phyloP scores from a whole-genome alignment of 1,140 invertebrate species.

The Muscidifurax raptorellus region DNA sequence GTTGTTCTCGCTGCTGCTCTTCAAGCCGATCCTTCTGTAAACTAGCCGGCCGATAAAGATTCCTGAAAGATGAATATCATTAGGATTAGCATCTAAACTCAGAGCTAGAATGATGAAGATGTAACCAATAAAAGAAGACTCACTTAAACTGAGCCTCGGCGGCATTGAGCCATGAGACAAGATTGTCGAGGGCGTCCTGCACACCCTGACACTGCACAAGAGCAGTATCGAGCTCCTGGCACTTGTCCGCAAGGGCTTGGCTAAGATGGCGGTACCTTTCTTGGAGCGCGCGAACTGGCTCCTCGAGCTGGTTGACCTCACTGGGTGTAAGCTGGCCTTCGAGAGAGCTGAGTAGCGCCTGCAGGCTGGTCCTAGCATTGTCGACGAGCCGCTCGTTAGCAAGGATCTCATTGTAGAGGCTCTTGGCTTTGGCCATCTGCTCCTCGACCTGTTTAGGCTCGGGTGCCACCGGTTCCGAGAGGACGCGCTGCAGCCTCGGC shows the following conservation, averaged over 20 bases:
- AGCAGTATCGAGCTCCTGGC: constrained; percentile 90
- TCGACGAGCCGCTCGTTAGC: constrained; percentile 90
- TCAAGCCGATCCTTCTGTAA: constrained; percentile 92
- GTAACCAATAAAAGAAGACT: constrained; percentile 58
- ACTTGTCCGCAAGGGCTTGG: constrained; percentile 84
- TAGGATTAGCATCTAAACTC: neutral
- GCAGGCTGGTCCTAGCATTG: constrained; percentile 83
- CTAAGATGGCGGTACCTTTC: constrained; percentile 86
- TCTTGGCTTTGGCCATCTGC: constrained; percentile 89
- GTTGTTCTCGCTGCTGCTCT: constrained; percentile 91
- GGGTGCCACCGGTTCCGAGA: constrained; percentile 88
- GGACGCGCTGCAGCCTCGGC: constrained; percentile 83
- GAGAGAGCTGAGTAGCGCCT: constrained; percentile 83
- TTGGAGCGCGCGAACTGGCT: constrained; percentile 85
- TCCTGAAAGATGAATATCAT: constrained; percentile 70
- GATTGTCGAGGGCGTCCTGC: constrained; percentile 91
- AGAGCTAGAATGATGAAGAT: neutral
- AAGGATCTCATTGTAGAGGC: constrained; percentile 90
- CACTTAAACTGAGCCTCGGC: constrained; percentile 89
- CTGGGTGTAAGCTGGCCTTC: constrained; percentile 87
- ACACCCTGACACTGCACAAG: constrained; percentile 95
- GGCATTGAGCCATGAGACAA: constrained; percentile 89
- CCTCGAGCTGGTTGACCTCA: constrained; percentile 86
- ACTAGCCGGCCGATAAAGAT: constrained; percentile 87
- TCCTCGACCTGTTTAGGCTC: constrained; percentile 92